Conservation (phyloP, 2,113 vertebrate genomes). For the Xiphophorus couchianus region DNA sequence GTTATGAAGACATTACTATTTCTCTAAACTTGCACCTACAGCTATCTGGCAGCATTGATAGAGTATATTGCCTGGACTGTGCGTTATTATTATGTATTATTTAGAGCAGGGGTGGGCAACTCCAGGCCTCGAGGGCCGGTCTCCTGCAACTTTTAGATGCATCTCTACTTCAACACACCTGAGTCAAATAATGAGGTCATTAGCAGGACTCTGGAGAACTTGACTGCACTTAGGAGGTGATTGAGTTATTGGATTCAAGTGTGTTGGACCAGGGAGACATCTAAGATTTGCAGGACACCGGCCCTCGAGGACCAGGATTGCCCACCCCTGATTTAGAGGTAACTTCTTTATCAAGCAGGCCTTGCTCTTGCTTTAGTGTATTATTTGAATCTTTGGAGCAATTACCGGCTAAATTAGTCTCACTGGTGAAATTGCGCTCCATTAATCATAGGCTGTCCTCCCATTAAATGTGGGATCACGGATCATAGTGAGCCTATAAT, state of each 20-base stretch:
- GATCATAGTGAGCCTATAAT: slow-evolving; percentile 45
- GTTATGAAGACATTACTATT: neutral
- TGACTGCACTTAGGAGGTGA: no score
- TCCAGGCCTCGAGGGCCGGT: no score
- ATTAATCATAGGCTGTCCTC: slow-evolving; percentile 52
- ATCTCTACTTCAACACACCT: no score
- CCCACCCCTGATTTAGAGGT: slow-evolving; percentile 30
- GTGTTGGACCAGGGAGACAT: no score
- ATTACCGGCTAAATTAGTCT: slow-evolving; percentile 53
- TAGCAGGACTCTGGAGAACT: no score
- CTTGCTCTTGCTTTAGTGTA: slow-evolving; percentile 6
- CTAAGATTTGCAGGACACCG: no score
- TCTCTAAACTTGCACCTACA: slow-evolving; percentile 24
- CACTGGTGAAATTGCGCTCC: slow-evolving; percentile 25
- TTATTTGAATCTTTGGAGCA: slow-evolving; percentile 32
- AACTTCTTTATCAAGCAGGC: slow-evolving; percentile 32
- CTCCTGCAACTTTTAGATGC: no score
- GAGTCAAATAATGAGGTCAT: no score
- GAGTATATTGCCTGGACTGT: slow-evolving; percentile 28
- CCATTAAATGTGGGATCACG: slow-evolving; percentile 45
- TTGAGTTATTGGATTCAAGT: no score
- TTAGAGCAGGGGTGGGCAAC: no score
- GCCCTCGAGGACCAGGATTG: no score
- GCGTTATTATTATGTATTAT: slow-evolving; percentile 41
- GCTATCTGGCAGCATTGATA: slow-evolving; percentile 6